Evolutionary conservation across 2,888 invertebrate genomes (phyloP).

Genomic region (Drosophila leonis): DNA sequence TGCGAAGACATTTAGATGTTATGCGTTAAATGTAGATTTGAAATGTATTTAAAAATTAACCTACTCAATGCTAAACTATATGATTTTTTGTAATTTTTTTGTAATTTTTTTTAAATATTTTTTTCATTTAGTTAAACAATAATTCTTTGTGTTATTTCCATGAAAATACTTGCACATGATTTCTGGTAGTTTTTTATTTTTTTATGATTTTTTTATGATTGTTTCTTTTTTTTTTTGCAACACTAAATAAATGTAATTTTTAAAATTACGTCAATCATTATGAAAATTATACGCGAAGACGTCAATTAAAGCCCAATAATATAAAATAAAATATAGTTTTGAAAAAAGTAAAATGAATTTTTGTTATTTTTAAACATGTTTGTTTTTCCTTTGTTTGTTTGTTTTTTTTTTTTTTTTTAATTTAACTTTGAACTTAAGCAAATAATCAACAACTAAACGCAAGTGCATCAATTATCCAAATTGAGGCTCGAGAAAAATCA

Average conservation of each 20-base stretch:
- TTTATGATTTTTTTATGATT: slow-evolving; percentile 1
- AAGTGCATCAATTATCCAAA: slow-evolving; percentile 49
- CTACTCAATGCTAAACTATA: slow-evolving; percentile 46
- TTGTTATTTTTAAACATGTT: background rate
- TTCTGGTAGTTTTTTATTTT: slow-evolving; percentile 29
- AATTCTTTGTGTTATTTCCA: slow-evolving; percentile 73
- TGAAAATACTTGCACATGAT: slow-evolving; percentile 78
- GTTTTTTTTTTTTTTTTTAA: slow-evolving; percentile 2
- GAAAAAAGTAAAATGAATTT: slow-evolving; percentile 31
- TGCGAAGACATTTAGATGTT: slow-evolving; percentile 67
- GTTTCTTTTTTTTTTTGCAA: slow-evolving; percentile 12
- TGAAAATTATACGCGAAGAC: slow-evolving; percentile 53
- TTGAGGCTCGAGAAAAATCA: slow-evolving; percentile 35
- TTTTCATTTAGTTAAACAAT: slow-evolving; percentile 43
- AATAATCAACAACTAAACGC: slow-evolving; percentile 75
- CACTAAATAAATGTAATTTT: slow-evolving; percentile 59
- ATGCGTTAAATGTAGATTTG: slow-evolving; percentile 29
- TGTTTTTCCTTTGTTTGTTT: background rate
- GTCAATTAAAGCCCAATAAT: slow-evolving; percentile 59
- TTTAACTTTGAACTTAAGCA: slow-evolving; percentile 63
- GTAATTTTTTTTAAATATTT: slow-evolving; percentile 6
- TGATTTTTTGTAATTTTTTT: slow-evolving; percentile 10
- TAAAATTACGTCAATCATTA: slow-evolving; percentile 60
- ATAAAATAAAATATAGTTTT: slow-evolving; percentile 19
- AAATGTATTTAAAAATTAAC: slow-evolving; percentile 43